Percentiles rank a stretch among this genome's conserved stretches.
These are phyloP conservation scores for Ramphastos sulfuratus DNA, from an alignment of 2,113 vertebrate species.

Conservation along the genomic window DNA sequence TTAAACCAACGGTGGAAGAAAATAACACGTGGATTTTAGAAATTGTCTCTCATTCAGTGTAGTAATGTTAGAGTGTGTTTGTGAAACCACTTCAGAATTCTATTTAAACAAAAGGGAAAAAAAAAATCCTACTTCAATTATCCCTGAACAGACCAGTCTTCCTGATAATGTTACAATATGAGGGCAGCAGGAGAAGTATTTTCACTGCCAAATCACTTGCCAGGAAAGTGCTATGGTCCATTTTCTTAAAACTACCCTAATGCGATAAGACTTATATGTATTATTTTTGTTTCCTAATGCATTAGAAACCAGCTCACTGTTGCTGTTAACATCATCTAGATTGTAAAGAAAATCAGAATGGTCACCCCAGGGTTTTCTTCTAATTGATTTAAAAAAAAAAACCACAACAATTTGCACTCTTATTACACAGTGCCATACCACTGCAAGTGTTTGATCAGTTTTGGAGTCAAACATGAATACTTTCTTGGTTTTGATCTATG, in stretches of 20 bases:
- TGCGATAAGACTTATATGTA: background rate
- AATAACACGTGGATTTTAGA: background rate
- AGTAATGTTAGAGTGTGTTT: constrained; percentile 44
- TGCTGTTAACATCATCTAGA: background rate
- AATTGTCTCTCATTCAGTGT: constrained; percentile 26
- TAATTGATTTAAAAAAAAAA: background rate
- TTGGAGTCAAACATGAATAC: background rate
- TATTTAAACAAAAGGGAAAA: background rate
- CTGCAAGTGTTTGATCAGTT: background rate
- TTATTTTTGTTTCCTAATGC: background rate
- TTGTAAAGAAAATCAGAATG: background rate
- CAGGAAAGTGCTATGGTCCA: constrained; percentile 19
- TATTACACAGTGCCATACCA: background rate
- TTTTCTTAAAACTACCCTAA: constrained; percentile 46
- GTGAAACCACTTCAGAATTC: constrained; percentile 57
- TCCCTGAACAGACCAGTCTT: constrained; percentile 53
- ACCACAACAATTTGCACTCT: background rate
- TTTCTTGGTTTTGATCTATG: background rate
- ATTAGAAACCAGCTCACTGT: background rate
- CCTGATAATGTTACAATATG: constrained; percentile 19
- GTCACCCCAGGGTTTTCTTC: background rate
- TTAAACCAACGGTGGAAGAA: background rate
- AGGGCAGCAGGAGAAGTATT: constrained; percentile 32
- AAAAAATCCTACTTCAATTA: constrained; percentile 52
- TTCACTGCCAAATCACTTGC: constrained; percentile 40